These are phyloP conservation scores for Anthonomus grandis DNA, from an alignment of 1,140 invertebrate genomes.

Conservation along the genomic window DNA sequence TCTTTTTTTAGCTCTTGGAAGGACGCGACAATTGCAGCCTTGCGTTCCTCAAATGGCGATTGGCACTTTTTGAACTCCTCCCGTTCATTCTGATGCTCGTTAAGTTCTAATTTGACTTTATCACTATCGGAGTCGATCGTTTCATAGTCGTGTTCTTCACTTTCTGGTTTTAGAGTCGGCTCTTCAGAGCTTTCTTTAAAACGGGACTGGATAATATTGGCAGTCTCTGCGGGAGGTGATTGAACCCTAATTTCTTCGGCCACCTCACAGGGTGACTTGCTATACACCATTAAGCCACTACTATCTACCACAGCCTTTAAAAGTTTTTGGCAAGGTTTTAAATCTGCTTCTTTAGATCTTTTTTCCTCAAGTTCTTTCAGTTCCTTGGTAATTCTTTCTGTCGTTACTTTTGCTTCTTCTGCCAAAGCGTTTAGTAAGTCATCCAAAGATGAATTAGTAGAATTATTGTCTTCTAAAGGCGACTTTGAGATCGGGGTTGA, in stretches of 20 bases:
- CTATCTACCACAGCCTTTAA: conserved; percentile 47
- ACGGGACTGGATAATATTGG: conserved; percentile 27
- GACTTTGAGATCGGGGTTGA: conserved; percentile 36
- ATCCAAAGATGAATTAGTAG: conserved; percentile 39
- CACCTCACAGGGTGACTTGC: conserved; percentile 30
- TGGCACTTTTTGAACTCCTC: conserved; percentile 23
- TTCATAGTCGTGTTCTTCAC: conserved; percentile 45
- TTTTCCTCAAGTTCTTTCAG: conserved; percentile 36
- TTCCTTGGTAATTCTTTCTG: conserved; percentile 54
- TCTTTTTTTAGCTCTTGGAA: conserved; percentile 41
- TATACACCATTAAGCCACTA: conserved; percentile 30
- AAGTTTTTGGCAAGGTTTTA: conserved; percentile 50
- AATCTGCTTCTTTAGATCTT: conserved; percentile 23
- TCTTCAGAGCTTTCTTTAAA: conserved; percentile 34
- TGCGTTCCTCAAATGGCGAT: conserved; percentile 41
- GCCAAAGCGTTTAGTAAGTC: conserved; percentile 42
- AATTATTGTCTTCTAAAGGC: conserved; percentile 28
- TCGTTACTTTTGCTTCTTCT: conserved; percentile 51
- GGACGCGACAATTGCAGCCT: conserved; percentile 36
- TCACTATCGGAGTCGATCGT: conserved; percentile 40
- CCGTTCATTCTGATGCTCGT: neutral
- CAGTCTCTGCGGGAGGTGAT: conserved; percentile 21
- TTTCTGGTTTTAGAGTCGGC: conserved; percentile 6
- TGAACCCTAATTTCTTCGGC: conserved; percentile 38
- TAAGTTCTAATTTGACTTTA: conserved; percentile 11